Percentiles rank a stretch among this genome's conserved stretches.
These are phyloP conservation scores for Mus musculus DNA, from an alignment of 2,113 vertebrate species.

Conservation along the genomic window GRCm39 chr13:53682501-53683000, in stretches of 20 bases:
- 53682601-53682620: background rate
- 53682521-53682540: background rate
- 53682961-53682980: background rate
- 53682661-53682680: background rate
- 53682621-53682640: background rate
- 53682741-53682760: background rate
- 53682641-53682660: background rate
- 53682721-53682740: background rate
- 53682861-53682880: background rate
- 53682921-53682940: background rate
- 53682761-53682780: background rate
- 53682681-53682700: background rate
- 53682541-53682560: background rate
- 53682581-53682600: background rate
- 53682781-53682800: background rate
- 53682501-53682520: background rate
- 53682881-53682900: constrained; percentile 4
- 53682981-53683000: background rate
- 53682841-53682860: constrained; percentile 2
- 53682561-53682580: background rate
- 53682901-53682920: background rate
- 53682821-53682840: background rate
- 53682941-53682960: background rate
- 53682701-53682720: background rate
- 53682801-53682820: background rate